These are phyloP conservation scores for Myrmophylax atrothorax DNA, from an alignment of 2,113 vertebrate genomes.

Conservation along the genomic window DNA sequence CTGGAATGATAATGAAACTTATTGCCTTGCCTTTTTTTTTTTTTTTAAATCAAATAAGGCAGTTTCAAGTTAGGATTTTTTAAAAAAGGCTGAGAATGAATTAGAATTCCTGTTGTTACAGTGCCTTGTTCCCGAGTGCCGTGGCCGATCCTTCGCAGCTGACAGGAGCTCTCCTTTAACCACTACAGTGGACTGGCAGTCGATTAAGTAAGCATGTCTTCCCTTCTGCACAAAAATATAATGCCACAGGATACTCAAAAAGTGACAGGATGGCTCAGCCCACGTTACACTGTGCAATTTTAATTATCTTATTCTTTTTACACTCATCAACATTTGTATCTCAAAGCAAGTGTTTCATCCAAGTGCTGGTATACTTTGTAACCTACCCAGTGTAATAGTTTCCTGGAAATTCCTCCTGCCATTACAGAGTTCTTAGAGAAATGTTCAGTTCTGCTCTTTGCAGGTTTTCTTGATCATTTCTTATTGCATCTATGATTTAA, in stretches of 20 bases:
- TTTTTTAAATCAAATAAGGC: background rate
- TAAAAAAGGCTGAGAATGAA: background rate
- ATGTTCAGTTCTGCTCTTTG: background rate
- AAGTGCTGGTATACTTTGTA: background rate
- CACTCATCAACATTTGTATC: background rate
- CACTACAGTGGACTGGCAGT: constrained; percentile 94
- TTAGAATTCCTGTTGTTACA: constrained; percentile 56
- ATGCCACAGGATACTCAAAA: background rate
- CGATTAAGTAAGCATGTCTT: constrained; percentile 84
- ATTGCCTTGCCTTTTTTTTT: background rate
- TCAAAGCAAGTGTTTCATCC: background rate
- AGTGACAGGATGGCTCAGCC: background rate
- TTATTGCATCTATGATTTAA: background rate
- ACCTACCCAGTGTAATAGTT: background rate
- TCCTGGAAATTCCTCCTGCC: background rate
- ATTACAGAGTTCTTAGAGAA: background rate
- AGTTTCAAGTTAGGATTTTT: background rate
- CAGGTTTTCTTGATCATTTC: background rate
- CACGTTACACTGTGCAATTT: background rate
- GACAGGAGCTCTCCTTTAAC: constrained; percentile 90
- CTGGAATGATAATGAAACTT: background rate
- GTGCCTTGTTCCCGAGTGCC: constrained; percentile 86
- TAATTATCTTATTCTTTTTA: background rate
- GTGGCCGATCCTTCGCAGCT: constrained; percentile 83
- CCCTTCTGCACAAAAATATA: background rate